Evolutionary conservation across 1,140 invertebrate genomes (phyloP).

Genomic region (Anthonomus grandis): DNA sequence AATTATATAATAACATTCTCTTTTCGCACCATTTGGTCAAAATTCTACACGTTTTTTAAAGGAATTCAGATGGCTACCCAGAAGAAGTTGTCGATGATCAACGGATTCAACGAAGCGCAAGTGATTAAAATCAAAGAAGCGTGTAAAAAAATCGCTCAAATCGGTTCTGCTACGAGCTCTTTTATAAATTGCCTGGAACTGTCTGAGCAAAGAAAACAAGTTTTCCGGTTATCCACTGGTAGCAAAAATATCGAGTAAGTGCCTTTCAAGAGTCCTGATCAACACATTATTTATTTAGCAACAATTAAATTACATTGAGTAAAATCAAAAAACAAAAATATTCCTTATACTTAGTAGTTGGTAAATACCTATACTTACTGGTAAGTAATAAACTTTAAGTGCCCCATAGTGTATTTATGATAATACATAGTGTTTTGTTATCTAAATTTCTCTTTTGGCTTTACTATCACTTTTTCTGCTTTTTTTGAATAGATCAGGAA

Average conservation of each 20-base stretch:
- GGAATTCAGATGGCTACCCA: slow-evolving; percentile 73
- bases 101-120: slow-evolving; percentile 77
- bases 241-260: slow-evolving; percentile 71
- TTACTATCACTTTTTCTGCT: no score
- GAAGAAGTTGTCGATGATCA: slow-evolving; percentile 69
- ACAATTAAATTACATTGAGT: no score
- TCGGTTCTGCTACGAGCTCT: slow-evolving; percentile 45
- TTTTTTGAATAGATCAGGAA: no score
- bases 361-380: no score
- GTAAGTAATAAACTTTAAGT: no score
- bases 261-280: no score
- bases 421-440: no score
- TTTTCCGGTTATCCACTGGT: slow-evolving; percentile 73
- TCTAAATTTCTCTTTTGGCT: no score
- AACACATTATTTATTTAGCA: no score
- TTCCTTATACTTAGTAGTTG: no score
- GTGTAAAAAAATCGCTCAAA: slow-evolving; percentile 54
- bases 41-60: background rate
- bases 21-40: background rate
- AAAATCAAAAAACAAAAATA: no score
- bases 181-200: slow-evolving; percentile 77
- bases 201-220: slow-evolving; percentile 64
- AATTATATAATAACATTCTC: background rate
- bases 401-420: no score
- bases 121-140: slow-evolving; percentile 84